phyloP scores from a whole-genome alignment of 2,113 vertebrate species.

The Triplophysa siluroides region DNA sequence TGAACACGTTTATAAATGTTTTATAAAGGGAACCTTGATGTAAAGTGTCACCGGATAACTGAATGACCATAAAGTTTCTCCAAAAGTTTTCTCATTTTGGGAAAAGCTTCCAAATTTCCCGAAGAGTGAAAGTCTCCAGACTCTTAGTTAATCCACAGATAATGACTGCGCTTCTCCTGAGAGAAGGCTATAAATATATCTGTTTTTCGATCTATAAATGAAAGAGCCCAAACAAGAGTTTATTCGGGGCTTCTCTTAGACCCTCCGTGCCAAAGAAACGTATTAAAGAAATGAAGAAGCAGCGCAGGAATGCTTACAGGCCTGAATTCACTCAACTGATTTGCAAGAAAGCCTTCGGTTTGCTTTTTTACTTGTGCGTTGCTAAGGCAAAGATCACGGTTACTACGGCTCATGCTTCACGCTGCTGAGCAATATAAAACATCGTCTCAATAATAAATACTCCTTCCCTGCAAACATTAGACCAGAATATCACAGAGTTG shows the following conservation, averaged over 20 bases:
- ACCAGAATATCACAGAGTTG: no score
- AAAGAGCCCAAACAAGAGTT: constrained; percentile 19
- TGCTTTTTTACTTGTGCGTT: background rate
- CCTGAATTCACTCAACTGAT: constrained; percentile 1
- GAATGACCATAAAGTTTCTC: background rate
- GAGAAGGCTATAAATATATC: constrained; percentile 22
- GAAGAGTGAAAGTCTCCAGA: constrained; percentile 21
- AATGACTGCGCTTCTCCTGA: constrained; percentile 2
- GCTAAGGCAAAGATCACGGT: background rate
- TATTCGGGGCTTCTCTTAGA: constrained; percentile 12
- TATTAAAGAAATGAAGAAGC: constrained; percentile 34
- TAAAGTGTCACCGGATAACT: no score
- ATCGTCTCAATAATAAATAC: no score
- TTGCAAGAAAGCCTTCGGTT: background rate
- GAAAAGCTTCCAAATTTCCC: background rate
- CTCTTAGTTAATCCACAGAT: constrained; percentile 24
- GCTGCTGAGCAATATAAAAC: no score
- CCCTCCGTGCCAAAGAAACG: constrained; percentile 2
- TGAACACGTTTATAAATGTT: no score
- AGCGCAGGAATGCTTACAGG: constrained; percentile 23
- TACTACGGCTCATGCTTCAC: background rate
- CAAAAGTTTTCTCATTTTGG: background rate
- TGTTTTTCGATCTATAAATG: background rate
- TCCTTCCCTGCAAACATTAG: no score
- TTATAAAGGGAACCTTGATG: no score